These are phyloP conservation scores for Trimorus sp. DNA, from an alignment of 2,888 invertebrate genomes.

Conservation along the genomic window DNA sequence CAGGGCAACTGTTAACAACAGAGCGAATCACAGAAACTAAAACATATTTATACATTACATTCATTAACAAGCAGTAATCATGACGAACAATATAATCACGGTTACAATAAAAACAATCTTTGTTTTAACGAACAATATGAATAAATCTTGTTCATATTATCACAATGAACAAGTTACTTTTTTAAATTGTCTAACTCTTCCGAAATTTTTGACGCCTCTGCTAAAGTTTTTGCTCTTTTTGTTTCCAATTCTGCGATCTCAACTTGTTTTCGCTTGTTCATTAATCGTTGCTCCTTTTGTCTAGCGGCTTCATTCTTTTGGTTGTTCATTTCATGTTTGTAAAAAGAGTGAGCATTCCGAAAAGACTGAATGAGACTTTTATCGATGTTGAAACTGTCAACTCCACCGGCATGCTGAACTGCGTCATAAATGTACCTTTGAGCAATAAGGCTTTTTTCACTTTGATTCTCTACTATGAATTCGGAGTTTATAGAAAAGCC, in stretches of 20 bases:
- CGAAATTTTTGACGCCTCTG: constrained; percentile 28
- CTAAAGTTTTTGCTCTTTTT: constrained; percentile 19
- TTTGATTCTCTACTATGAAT: constrained; percentile 66
- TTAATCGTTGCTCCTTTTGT: constrained; percentile 7
- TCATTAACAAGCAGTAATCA: too few species aligned
- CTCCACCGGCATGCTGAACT: constrained; percentile 52
- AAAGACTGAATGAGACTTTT: constrained; percentile 61
- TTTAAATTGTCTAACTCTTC: constrained; percentile 20
- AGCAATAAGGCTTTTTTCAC: constrained; percentile 62
- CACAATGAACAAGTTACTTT: constrained; percentile 12
- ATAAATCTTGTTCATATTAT: too few species aligned
- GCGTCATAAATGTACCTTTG: constrained; percentile 64
- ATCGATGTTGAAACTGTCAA: constrained; percentile 50
- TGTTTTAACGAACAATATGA: too few species aligned
- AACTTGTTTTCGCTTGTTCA: constrained; percentile 13
- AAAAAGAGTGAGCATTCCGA: constrained; percentile 55
- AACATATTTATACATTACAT: too few species aligned
- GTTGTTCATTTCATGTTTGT: constrained; percentile 36
- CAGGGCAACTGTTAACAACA: too few species aligned
- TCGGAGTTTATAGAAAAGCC: constrained; percentile 68
- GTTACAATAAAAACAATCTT: too few species aligned
- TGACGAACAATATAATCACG: too few species aligned
- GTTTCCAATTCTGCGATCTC: constrained; percentile 27
- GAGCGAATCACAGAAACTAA: too few species aligned
- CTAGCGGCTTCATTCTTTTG: constrained; percentile 7